Evolutionary conservation across 1,140 invertebrate species (phyloP).

Genomic region (Phthorimaea operculella): DNA sequence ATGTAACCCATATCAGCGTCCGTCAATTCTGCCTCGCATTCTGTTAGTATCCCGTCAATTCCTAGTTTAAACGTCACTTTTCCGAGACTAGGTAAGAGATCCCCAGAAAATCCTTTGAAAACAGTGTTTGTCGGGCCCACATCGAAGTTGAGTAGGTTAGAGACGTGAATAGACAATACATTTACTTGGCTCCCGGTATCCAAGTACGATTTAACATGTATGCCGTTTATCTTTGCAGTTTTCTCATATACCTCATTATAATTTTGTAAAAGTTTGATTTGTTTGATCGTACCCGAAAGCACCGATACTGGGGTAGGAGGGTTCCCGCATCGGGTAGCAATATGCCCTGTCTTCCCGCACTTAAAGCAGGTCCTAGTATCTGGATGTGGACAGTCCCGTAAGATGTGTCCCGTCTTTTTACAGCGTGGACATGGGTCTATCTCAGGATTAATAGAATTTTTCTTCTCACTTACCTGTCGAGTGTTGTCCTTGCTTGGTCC

Average conservation of each 20-base stretch:
- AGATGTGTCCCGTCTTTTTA: conserved; percentile 22
- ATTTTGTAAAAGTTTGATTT: conserved; percentile 11
- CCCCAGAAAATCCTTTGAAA: conserved; percentile 15
- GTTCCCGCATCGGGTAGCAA: conserved; percentile 13
- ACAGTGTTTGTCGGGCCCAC: background rate
- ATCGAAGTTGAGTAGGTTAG: background rate
- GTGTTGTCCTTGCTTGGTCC: background rate
- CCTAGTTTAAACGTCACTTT: conserved; percentile 5
- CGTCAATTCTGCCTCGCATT: conserved; percentile 7
- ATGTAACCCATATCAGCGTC: conserved; percentile 9
- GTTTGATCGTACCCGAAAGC: conserved; percentile 5
- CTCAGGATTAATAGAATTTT: conserved; percentile 11
- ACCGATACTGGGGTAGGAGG: background rate
- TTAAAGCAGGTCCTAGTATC: conserved; percentile 22
- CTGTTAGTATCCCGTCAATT: conserved; percentile 6
- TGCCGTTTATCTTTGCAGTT: conserved; percentile 11
- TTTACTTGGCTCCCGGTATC: conserved; percentile 18
- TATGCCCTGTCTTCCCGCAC: conserved; percentile 22
- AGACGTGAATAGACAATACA: conserved; percentile 6
- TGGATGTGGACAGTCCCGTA: conserved; percentile 16
- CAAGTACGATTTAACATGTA: conserved; percentile 10
- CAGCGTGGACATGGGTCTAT: conserved; percentile 23
- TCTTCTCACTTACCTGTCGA: background rate
- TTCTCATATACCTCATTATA: conserved; percentile 17
- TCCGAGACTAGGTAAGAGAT: conserved; percentile 1